phyloP scores from a whole-genome alignment of 2,113 vertebrate species.

The Phoxinus phoxinus region DNA sequence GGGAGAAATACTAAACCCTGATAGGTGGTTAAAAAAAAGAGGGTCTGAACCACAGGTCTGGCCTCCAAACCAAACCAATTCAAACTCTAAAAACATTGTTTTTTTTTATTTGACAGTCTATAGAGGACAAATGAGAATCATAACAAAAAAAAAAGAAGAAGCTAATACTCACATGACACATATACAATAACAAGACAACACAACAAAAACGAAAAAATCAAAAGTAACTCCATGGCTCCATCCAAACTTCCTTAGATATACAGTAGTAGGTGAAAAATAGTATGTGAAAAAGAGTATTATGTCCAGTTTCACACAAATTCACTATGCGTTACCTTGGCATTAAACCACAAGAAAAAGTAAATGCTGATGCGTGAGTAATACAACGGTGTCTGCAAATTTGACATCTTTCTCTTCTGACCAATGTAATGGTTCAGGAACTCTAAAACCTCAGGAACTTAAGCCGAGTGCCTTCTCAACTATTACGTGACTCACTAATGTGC shows the following conservation, averaged over 20 bases:
- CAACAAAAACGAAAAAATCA: neutral
- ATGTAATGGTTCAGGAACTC: no score
- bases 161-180: neutral
- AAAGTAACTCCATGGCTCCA: neutral
- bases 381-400: neutral
- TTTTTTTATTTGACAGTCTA: neutral
- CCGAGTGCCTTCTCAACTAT: neutral
- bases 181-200: neutral
- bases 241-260: neutral
- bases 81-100: neutral
- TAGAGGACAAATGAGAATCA: neutral
- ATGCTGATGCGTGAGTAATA: neutral
- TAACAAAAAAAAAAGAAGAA: neutral
- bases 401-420: neutral
- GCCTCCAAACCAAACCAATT: constrained; percentile 8
- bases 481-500: constrained; percentile 14
- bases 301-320: neutral
- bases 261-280: neutral
- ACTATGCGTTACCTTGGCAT: neutral
- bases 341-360: neutral
- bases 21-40: constrained; percentile 28
- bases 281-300: neutral
- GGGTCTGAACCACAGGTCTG: constrained; percentile 11
- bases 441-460: neutral
- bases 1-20: constrained; percentile 51